Percentiles rank a stretch among this genome's conserved stretches.
Evolutionary conservation across 2,797 vertebrate species (phyloP).

Genomic region (Calcarius lapponicus): DNA sequence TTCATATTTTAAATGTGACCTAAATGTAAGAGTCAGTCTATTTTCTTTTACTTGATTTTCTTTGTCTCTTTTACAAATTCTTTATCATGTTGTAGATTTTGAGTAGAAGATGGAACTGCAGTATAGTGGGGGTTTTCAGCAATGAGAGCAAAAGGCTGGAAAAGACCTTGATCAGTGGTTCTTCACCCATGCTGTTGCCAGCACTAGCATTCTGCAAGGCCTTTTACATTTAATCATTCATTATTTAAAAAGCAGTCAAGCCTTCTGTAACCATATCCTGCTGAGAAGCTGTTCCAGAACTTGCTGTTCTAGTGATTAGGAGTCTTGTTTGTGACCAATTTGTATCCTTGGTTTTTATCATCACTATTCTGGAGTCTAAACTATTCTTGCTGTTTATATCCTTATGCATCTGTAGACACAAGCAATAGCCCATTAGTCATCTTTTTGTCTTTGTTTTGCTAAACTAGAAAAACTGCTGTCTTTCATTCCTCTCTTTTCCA

Average conservation of each 20-base stretch:
- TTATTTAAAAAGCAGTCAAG: background rate
- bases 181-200: background rate
- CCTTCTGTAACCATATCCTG: background rate
- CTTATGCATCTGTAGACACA: background rate
- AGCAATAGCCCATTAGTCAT: background rate
- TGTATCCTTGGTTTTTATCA: background rate
- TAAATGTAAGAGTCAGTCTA: background rate
- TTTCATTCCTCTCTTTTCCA: background rate
- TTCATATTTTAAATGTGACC: background rate
- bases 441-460: background rate
- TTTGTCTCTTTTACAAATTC: background rate
- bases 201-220: background rate
- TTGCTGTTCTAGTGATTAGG: background rate
- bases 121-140: background rate
- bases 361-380: background rate
- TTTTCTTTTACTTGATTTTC: background rate
- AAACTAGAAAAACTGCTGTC: background rate
- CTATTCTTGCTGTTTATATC: background rate
- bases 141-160: background rate
- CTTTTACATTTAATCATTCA: background rate
- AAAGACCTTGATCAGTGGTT: background rate
- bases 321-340: background rate
- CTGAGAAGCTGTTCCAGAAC: conserved; percentile 5
- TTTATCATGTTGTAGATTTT: background rate
- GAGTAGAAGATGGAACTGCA: background rate